Evolutionary conservation across 2,888 invertebrate genomes (phyloP), one percentile per base, ranked within the genome.

Genomic region (Abscondita cerata): DNA sequence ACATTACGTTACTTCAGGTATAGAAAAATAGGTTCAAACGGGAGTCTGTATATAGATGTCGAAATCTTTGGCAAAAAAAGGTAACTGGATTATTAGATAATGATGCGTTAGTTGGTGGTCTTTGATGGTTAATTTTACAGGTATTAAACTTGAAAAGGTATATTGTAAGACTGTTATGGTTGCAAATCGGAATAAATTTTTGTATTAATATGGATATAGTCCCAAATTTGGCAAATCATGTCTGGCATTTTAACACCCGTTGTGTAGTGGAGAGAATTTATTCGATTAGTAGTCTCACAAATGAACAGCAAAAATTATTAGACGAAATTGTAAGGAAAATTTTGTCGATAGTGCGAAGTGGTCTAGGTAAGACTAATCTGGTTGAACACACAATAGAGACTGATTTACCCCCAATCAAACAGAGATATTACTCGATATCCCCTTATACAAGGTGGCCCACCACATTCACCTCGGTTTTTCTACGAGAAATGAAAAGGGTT

Each of bases 51-150:
- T 52, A 34, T 64, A n/a, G 19, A 19, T n/a, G 51, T 67, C 31
- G 40, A 40, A 15, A 52, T 67, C 36, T 61, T 60, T 44, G 63
- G 56, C 13, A 46, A 36, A 1, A 25, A 52, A n/a, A n/a, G 9
- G 31, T 63, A 6, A 20, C 63, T 3, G 63, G 61, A 15, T 25
- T 67, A 3, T 38, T 67, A 36, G 63, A 67, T 47, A 58, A 62
- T 16, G 67, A 65, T 19, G 62, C 62, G 9, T 53, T 67, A 6
- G 13, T 41, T 4, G 41, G 25, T 60, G 13, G 6, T 6, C 41
- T 18, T 4, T 15, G 41, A 12, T 16, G 1, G 16, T 1, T 16
- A 13, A 41, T 41, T 2, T 12, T 41, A 6, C 8, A 16, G 11
- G 16, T 1, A 15, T 41, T 8, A 8, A 3, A 3, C 13, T 41